Evolutionary conservation across 1,140 invertebrate species (phyloP).

Genomic region (Euura saliciscinereae): DNA sequence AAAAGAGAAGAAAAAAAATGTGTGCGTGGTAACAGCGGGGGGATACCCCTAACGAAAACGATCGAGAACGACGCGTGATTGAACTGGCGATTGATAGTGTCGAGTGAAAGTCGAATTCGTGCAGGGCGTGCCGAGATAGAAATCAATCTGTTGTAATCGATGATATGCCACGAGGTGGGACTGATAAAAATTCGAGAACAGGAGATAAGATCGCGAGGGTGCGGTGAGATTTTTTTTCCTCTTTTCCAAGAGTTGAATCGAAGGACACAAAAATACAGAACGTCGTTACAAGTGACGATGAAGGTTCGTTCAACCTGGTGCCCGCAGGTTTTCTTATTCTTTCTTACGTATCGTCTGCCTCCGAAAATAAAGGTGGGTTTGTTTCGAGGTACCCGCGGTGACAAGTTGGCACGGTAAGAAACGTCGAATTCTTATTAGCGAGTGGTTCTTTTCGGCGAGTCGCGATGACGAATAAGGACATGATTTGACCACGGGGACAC

Average conservation of each 20-base stretch:
- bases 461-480: slow-evolving; percentile 27
- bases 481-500: slow-evolving; percentile 1
- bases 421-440: slow-evolving; percentile 15
- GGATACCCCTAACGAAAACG: background rate
- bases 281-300: background rate
- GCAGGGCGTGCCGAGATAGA: background rate
- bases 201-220: too few relatives aligned
- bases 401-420: slow-evolving; percentile 12
- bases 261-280: too few relatives aligned
- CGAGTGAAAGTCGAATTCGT: slow-evolving; percentile 4
- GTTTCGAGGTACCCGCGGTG: background rate
- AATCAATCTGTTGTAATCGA: slow-evolving; percentile 5
- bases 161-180: background rate
- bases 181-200: too few relatives aligned
- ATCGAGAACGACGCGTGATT: slow-evolving; percentile 4
- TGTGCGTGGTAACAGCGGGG: too few relatives aligned
- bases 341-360: slow-evolving; percentile 3
- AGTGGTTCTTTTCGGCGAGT: background rate
- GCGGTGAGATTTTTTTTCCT: too few relatives aligned
- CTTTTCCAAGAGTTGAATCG: too few relatives aligned
- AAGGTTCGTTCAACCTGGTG: background rate
- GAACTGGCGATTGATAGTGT: background rate
- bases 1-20: too few relatives aligned
- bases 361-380: background rate
- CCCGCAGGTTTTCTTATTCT: background rate